Evolutionary conservation across 2,888 invertebrate genomes (phyloP).

Genomic region (Pinctada fucata): DNA sequence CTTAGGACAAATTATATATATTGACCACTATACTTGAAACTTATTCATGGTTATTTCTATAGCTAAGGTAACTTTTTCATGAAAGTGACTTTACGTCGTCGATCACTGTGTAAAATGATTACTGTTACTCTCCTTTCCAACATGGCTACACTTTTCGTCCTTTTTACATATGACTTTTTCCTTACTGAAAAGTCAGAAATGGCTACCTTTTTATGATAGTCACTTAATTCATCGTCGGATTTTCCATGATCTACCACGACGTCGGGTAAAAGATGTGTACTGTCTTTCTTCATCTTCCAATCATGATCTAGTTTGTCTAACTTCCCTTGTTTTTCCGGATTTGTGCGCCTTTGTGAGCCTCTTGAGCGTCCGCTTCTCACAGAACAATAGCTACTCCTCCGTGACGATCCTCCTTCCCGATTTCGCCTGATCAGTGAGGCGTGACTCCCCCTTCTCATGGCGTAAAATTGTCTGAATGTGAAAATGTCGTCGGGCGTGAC

Average conservation of each 20-base stretch:
- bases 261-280: constrained; percentile 64
- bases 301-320: constrained; percentile 50
- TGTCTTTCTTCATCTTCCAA: constrained; percentile 27
- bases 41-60: too few relatives aligned
- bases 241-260: constrained; percentile 76
- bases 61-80: too few relatives aligned
- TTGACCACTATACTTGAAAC: too few relatives aligned
- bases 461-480: constrained; percentile 59
- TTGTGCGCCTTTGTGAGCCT: constrained; percentile 83
- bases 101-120: too few relatives aligned
- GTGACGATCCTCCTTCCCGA: constrained; percentile 41
- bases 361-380: constrained; percentile 50
- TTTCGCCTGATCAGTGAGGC: constrained; percentile 47
- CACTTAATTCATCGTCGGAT: constrained; percentile 68
- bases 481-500: constrained; percentile 93
- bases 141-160: too few relatives aligned
- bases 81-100: too few relatives aligned
- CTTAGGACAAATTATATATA: too few relatives aligned
- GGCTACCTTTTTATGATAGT: constrained; percentile 7
- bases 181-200: too few relatives aligned
- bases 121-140: too few relatives aligned
- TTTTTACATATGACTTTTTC: too few relatives aligned
- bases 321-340: constrained; percentile 83
- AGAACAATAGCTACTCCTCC: constrained; percentile 64
- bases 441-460: constrained; percentile 62